Base-by-base conservation (phyloP, 2,888 invertebrate genomes). In the Psylliodes chrysocephalus region DNA sequence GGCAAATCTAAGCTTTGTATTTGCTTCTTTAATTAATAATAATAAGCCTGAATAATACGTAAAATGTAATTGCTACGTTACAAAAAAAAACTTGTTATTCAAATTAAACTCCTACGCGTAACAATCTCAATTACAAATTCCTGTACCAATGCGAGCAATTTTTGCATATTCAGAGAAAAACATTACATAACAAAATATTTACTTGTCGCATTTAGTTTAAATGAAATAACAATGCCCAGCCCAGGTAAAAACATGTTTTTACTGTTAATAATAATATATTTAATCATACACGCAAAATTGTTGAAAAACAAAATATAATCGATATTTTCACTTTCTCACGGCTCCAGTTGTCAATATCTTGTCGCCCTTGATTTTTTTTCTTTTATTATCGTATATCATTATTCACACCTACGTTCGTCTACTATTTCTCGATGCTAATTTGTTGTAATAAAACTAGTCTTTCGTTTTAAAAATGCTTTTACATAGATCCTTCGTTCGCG, bases 401-500 rank as follows among this genome's bases (percentile, higher is more conserved):
- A 52, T 52, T 57, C 30, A 57, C 57, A 47, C 57, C 57, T 57
- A 57, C 57, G 47, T 47, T 22, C 7, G 7, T 47, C 47, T 47
- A 47, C 57, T 57, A 57, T 57, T 57, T 57, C 57, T 57, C 33
- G 8, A 57, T 47, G 57, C 25, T 57, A 57, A 57, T 57, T 14
- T 12, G 22, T 12, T 47, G 2, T 19, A 51, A 18, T 12, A 25
- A n/a, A 55, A 14, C 38, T 18, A 10, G 14, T 17, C 18, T 5
- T 56, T 56, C 46, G 33, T 25, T 54, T 18, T 18, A 47, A 33
- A 38, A 47, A 47, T 28, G 8, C 44, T 17, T 28, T 17, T 17
- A 35, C 33, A 25, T 19, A 47, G 15, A 18, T 17, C 28, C 22
- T 40, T 46, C 33, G 22, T 46, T n/a, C n/a, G 7, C 18, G 12